These are phyloP conservation scores for Synchiropus splendidus DNA, from an alignment of 2,113 vertebrate species.

Conservation along the genomic window DNA sequence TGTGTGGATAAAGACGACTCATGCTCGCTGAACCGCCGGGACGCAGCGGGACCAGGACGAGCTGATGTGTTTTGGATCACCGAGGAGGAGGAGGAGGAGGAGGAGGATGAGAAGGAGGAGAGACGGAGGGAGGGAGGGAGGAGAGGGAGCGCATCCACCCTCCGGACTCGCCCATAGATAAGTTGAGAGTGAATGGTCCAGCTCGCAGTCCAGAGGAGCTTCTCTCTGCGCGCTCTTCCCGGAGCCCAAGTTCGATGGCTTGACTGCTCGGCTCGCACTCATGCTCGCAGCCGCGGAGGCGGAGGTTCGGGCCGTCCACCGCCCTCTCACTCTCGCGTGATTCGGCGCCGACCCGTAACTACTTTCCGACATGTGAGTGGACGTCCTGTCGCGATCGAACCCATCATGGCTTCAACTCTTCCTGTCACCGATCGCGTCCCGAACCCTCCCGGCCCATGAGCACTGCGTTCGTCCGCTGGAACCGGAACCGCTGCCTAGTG, in stretches of 20 bases:
- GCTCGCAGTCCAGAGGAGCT: constrained; percentile 42
- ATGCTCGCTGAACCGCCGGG: too few species aligned
- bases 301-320: constrained; percentile 52
- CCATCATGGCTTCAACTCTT: constrained; percentile 62
- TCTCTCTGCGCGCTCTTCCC: constrained; percentile 11
- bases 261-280: constrained; percentile 55
- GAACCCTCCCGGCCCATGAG: constrained; percentile 57
- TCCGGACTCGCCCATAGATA: constrained; percentile 55
- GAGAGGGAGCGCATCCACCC: constrained; percentile 53
- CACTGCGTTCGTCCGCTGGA: constrained; percentile 50
- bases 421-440: constrained; percentile 52
- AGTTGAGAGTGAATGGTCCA: constrained; percentile 49
- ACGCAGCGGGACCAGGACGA: constrained; percentile 32
- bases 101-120: constrained; percentile 1
- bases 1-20: too few species aligned
- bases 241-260: constrained; percentile 60
- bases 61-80: constrained; percentile 52
- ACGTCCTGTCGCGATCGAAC: constrained; percentile 34
- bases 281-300: constrained; percentile 52
- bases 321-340: constrained; percentile 57
- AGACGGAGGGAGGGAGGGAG: constrained; percentile 15
- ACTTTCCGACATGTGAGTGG: constrained; percentile 58
- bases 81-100: neutral
- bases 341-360: constrained; percentile 50
- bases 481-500: constrained; percentile 44